Percentiles rank a stretch among this genome's conserved stretches.
Conservation (phyloP, 2,797 vertebrate genomes). For the Pyrrhura leucotis region DNA sequence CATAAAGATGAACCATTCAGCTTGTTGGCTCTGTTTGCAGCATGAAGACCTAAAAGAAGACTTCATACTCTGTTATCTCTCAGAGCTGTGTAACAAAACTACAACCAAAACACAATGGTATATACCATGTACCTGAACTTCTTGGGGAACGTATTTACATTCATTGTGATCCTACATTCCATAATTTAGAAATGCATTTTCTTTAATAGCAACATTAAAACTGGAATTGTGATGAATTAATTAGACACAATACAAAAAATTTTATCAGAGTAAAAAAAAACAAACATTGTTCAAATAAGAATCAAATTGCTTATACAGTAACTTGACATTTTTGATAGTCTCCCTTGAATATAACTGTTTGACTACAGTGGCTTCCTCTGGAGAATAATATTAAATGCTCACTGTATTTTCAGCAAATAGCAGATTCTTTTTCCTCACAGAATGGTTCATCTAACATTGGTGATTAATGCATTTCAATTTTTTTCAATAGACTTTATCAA, state of each 20-base stretch:
- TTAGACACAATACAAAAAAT: not conserved
- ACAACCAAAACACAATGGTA: not conserved
- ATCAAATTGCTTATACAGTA: not conserved
- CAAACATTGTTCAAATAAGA: not conserved
- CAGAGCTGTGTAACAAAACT: not conserved
- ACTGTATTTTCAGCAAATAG: not conserved
- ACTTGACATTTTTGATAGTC: not conserved
- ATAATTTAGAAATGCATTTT: not conserved
- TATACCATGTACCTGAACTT: fast-evolving
- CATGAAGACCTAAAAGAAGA: not conserved
- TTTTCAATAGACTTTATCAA: not conserved
- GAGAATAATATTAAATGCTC: not conserved
- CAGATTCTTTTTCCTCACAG: not conserved
- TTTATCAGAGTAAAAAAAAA: not conserved
- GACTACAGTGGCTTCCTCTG: not conserved
- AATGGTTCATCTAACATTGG: not conserved
- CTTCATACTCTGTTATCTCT: not conserved
- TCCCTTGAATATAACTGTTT: not conserved
- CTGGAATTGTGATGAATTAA: not conserved
- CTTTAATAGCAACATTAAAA: not conserved
- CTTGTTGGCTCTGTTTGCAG: not conserved
- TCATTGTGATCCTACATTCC: not conserved
- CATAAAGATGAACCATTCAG: not conserved
- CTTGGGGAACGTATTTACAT: not conserved
- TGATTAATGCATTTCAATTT: not conserved